A percentile compares a stretch with the other conserved stretches of the same genome.
phyloP scores from a whole-genome alignment of 2,888 invertebrate genomes.

The Sepioteuthis lessoniana region DNA sequence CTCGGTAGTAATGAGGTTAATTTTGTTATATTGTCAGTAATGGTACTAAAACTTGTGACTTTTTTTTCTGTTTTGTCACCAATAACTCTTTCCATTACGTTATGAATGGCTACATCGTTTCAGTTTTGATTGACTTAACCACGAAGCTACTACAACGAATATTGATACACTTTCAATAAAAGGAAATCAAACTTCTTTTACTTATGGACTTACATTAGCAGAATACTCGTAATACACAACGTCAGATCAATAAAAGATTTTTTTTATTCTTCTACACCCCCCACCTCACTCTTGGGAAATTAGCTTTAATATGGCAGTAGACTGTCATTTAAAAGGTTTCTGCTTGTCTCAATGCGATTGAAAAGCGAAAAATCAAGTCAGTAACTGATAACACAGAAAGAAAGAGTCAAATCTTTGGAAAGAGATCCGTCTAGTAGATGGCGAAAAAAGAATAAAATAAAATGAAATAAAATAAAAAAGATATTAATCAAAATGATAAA shows the following conservation, averaged over 20 bases:
- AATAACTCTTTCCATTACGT: too few relatives aligned
- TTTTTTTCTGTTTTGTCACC: too few relatives aligned
- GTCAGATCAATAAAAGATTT: background rate
- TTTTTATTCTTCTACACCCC: background rate
- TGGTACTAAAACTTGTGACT: too few relatives aligned
- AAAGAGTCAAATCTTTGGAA: background rate
- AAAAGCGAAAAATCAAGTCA: background rate
- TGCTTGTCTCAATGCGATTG: background rate
- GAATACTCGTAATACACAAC: background rate
- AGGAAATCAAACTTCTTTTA: background rate
- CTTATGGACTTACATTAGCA: background rate
- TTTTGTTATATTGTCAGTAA: too few relatives aligned
- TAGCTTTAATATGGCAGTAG: slow-evolving; percentile 4
- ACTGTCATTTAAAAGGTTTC: background rate
- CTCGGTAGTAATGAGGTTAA: too few relatives aligned
- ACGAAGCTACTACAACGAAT: background rate
- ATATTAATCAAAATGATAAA: too few relatives aligned
- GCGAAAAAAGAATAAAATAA: too few relatives aligned
- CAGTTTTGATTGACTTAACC: background rate
- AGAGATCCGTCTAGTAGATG: background rate
- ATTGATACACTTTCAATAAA: background rate
- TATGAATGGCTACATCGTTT: too few relatives aligned
- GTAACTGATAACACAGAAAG: background rate
- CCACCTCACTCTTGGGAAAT: background rate
- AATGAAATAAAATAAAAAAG: too few relatives aligned